phyloP scores from a whole-genome alignment of 2,113 vertebrate species.

The Hemichromis elongatus region DNA sequence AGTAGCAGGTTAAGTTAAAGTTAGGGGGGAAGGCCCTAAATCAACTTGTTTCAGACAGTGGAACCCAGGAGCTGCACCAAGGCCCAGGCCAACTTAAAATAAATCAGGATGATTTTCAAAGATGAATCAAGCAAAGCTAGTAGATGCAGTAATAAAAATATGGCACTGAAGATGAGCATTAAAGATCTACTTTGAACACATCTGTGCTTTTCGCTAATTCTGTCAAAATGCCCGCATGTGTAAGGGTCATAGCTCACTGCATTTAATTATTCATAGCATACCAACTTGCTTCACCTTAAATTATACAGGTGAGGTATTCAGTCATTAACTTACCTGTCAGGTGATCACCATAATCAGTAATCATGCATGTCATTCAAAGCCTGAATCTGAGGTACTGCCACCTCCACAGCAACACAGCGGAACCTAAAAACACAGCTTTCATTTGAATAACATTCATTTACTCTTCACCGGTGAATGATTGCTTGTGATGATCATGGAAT shows the following conservation, averaged over 20 bases:
- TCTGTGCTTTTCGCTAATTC: neutral
- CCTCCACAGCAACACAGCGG: neutral
- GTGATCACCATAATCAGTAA: neutral
- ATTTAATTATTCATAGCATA: neutral
- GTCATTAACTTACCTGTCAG: neutral
- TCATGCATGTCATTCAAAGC: neutral
- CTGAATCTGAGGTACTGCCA: neutral
- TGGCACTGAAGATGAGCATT: neutral
- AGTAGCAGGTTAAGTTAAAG: neutral
- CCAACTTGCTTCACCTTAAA: neutral
- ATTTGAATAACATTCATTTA: constrained; percentile 44
- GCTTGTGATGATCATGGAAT: constrained; percentile 11
- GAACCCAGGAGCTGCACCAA: neutral
- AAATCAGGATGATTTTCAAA: neutral
- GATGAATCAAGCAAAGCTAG: neutral
- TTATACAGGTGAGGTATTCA: neutral
- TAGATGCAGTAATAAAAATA: neutral
- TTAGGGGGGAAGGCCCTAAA: neutral
- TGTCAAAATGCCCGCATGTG: neutral
- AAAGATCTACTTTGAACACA: neutral
- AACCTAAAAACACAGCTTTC: constrained; percentile 15
- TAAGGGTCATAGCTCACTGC: neutral
- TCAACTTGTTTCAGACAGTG: neutral
- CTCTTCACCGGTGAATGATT: constrained; percentile 30
- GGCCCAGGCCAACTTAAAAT: neutral